A percentile compares a stretch with the other conserved stretches of the same genome.
These are phyloP conservation scores for Hypselothyrea guttata DNA, from an alignment of 2,888 invertebrate genomes.

Conservation along the genomic window DNA sequence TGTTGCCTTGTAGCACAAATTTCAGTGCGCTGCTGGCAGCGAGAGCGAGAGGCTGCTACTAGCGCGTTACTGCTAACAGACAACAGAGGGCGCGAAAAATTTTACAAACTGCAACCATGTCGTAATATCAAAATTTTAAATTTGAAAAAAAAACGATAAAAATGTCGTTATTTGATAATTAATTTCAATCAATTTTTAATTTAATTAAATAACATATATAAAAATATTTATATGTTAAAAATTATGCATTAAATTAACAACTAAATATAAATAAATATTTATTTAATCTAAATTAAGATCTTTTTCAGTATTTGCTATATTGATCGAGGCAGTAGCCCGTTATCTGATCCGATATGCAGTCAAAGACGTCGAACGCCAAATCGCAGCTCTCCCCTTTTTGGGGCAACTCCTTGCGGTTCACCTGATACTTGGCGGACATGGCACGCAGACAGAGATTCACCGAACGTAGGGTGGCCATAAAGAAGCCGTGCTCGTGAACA, in stretches of 20 bases:
- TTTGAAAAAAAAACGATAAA: no score
- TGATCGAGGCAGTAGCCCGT: conserved; percentile 87
- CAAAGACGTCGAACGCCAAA: conserved; percentile 90
- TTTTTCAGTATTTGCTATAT: conserved; percentile 63
- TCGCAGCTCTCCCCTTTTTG: conserved; percentile 89
- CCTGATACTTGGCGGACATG: conserved; percentile 77
- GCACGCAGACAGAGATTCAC: conserved; percentile 86
- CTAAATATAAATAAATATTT: background rate
- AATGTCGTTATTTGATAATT: no score
- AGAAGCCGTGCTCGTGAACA: conserved; percentile 89
- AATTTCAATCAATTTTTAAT: no score
- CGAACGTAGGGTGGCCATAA: conserved; percentile 88
- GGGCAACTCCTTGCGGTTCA: conserved; percentile 78
- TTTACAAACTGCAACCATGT: no score
- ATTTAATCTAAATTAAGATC: background rate
- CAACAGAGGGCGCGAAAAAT: no score
- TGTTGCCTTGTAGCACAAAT: no score
- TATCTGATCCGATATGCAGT: conserved; percentile 90
- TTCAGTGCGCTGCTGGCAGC: no score
- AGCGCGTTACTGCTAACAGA: no score
- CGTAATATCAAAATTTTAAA: no score
- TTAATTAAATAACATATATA: no score
- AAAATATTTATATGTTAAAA: no score
- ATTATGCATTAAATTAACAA: background rate
- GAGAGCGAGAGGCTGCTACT: no score